These are phyloP conservation scores for Phorcus lineatus DNA, from an alignment of 2,888 invertebrate genomes.

Conservation along the genomic window DNA sequence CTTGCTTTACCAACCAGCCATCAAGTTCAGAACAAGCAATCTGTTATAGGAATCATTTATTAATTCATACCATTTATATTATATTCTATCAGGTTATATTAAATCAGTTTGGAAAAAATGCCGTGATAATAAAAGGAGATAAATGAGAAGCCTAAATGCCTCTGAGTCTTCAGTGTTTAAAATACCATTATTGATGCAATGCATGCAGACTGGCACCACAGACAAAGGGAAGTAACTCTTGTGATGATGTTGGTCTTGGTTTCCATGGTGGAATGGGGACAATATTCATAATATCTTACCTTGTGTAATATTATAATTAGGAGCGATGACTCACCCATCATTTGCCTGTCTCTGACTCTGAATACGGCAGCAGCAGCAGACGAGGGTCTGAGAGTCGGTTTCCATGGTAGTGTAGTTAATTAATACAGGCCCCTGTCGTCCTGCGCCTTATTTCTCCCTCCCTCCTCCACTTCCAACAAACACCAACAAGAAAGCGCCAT, in stretches of 20 bases:
- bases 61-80: too few species aligned
- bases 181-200: too few species aligned
- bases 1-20: too few species aligned
- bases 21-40: too few species aligned
- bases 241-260: neutral
- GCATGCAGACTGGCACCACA: neutral
- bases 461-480: too few species aligned
- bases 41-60: too few species aligned
- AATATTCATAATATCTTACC: constrained; percentile 11
- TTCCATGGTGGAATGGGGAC: neutral
- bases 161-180: too few species aligned
- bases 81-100: too few species aligned
- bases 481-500: too few species aligned
- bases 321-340: neutral
- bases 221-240: constrained; percentile 4
- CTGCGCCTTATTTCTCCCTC: neutral
- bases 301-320: constrained; percentile 13
- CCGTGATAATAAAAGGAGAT: too few species aligned
- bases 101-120: too few species aligned
- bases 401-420: constrained; percentile 1
- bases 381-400: neutral
- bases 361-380: neutral
- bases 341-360: neutral
- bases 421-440: neutral
- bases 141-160: too few species aligned